phyloP scores from a whole-genome alignment of 2,797 vertebrate species.

The Calcarius lapponicus region DNA sequence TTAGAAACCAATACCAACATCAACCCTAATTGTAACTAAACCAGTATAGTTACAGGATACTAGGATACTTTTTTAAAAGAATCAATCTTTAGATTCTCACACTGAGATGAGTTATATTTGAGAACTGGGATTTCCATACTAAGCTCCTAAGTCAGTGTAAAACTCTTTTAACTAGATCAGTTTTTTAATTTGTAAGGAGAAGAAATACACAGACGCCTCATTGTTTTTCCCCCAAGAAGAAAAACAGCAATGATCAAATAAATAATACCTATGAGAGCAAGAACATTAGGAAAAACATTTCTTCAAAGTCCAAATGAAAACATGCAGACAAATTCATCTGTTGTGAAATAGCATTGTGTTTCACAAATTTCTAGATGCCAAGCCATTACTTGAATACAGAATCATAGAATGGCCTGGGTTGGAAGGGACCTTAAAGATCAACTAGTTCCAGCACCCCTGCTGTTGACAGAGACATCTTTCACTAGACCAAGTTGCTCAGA shows the following conservation, averaged over 20 bases:
- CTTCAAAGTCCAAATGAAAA: not conserved
- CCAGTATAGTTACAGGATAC: too few relatives aligned
- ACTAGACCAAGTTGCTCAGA: not conserved
- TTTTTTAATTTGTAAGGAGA: not conserved
- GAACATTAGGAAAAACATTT: not conserved
- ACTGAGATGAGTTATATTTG: not conserved
- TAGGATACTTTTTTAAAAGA: not conserved
- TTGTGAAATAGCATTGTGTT: not conserved
- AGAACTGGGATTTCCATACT: not conserved
- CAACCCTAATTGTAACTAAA: not conserved
- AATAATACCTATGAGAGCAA: not conserved
- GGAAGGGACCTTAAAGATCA: not conserved
- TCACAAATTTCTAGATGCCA: not conserved
- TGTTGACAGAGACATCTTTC: not conserved
- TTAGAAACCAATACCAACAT: not conserved
- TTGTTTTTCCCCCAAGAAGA: not conserved
- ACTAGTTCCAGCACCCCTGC: not conserved
- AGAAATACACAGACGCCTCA: not conserved
- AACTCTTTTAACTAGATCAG: not conserved
- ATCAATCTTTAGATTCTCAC: constrained; percentile 15
- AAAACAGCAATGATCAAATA: not conserved
- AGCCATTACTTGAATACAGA: not conserved
- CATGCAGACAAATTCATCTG: not conserved
- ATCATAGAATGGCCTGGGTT: not conserved
- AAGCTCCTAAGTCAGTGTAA: not conserved